Percentiles rank a stretch among this genome's conserved stretches.
phyloP scores from a whole-genome alignment of 2,888 invertebrate genomes.

The Plebejus anna region DNA sequence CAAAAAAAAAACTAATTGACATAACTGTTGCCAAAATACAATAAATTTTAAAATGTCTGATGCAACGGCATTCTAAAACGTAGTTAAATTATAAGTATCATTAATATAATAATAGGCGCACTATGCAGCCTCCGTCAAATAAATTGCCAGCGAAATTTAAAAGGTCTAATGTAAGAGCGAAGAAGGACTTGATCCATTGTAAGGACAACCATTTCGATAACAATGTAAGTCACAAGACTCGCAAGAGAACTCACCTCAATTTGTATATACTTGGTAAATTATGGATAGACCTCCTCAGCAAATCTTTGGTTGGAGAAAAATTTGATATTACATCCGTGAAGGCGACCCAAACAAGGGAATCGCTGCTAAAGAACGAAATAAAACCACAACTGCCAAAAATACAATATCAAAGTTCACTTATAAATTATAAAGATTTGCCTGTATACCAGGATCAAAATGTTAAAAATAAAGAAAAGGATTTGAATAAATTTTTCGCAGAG shows the following conservation, averaged over 20 bases:
- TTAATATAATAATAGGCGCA: constrained; percentile 5
- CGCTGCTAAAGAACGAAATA: constrained; percentile 43
- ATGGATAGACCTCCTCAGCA: constrained; percentile 50
- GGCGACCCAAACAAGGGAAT: constrained; percentile 44
- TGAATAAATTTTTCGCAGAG: constrained; percentile 45
- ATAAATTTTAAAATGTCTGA: background rate
- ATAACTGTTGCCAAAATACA: background rate
- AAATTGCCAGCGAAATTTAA: background rate
- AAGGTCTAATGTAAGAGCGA: background rate
- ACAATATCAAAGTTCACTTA: constrained; percentile 49
- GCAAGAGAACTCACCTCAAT: constrained; percentile 17
- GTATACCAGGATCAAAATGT: constrained; percentile 54
- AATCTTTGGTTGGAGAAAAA: constrained; percentile 47
- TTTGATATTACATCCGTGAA: constrained; percentile 31
- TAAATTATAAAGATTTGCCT: constrained; percentile 59
- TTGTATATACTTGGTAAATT: constrained; percentile 48
- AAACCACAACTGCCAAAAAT: constrained; percentile 41
- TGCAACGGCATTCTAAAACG: background rate
- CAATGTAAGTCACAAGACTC: constrained; percentile 38
- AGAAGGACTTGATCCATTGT: background rate
- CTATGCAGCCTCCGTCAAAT: constrained; percentile 33
- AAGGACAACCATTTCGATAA: constrained; percentile 38
- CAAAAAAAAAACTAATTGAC: background rate
- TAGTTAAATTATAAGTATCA: constrained; percentile 9
- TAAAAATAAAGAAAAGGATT: constrained; percentile 46